Evolutionary conservation across 2,113 vertebrate species (phyloP).

Genomic region (Dissostichus mawsoni): DNA sequence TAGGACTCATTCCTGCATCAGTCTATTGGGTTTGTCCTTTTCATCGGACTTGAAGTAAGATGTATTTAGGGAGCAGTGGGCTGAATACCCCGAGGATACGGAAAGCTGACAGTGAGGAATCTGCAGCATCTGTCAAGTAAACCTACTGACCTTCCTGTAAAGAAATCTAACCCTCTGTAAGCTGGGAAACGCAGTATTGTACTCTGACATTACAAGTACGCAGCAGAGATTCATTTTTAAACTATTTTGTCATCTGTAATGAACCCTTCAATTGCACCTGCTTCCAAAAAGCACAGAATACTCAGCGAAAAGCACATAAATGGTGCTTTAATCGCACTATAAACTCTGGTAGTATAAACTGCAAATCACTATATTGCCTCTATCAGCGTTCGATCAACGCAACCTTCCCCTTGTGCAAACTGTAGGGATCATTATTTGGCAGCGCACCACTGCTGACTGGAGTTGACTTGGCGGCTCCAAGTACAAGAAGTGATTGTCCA

Average conservation of each 20-base stretch:
- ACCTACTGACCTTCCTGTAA: slow-evolving; percentile 44
- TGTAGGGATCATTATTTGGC: slow-evolving; percentile 63
- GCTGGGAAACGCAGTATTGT: background rate
- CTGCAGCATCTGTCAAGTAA: slow-evolving; percentile 46
- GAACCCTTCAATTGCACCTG: background rate
- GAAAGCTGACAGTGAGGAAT: slow-evolving; percentile 49
- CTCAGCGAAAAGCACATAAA: background rate
- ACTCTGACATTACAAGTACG: background rate
- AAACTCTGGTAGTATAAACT: background rate
- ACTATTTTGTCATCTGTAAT: background rate
- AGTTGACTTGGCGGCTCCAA: slow-evolving; percentile 31
- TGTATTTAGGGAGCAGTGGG: slow-evolving; percentile 27
- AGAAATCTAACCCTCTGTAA: slow-evolving; percentile 5
- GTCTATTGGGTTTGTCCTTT: slow-evolving; percentile 1
- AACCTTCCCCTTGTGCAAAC: slow-evolving; percentile 30
- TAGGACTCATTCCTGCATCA: slow-evolving; percentile 5
- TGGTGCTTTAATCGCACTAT: background rate
- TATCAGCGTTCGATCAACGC: slow-evolving; percentile 50
- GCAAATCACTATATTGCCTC: slow-evolving; percentile 30
- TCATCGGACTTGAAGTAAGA: background rate
- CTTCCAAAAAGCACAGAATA: background rate
- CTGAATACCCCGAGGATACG: slow-evolving; percentile 22
- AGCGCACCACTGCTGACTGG: slow-evolving; percentile 53
- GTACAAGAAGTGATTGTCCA: slow-evolving; percentile 30
- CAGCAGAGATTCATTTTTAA: background rate